phyloP scores from a whole-genome alignment of 2,113 vertebrate genomes.

The Podilymbus podiceps region DNA sequence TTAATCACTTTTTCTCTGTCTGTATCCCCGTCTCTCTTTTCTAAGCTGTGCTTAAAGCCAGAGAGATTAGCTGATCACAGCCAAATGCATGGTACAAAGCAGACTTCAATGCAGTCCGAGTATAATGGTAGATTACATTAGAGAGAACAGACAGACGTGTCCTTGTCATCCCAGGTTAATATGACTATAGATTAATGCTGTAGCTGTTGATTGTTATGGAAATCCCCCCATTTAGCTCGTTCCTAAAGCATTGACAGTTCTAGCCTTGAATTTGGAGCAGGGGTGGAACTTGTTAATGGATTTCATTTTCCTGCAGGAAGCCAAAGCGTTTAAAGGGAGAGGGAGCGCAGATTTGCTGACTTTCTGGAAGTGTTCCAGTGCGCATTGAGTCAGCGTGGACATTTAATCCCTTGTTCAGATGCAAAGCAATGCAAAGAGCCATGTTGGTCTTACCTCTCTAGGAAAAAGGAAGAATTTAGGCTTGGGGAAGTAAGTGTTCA shows the following conservation, averaged over 20 bases:
- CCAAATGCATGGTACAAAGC: slow-evolving; percentile 19
- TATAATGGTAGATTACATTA: slow-evolving; percentile 43
- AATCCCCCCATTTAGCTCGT: slow-evolving; percentile 59
- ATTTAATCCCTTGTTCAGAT: slow-evolving; percentile 39
- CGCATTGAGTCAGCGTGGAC: neutral
- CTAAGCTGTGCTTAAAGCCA: neutral
- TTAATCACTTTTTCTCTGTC: neutral
- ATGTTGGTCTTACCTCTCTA: neutral
- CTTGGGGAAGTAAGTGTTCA: neutral
- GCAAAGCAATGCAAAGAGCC: slow-evolving; percentile 8
- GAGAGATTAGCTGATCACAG: slow-evolving; percentile 32
- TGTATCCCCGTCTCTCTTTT: neutral
- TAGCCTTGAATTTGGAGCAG: slow-evolving; percentile 49
- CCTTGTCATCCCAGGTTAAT: slow-evolving; percentile 68
- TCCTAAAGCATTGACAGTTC: slow-evolving; percentile 62
- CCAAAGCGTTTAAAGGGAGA: slow-evolving; percentile 37
- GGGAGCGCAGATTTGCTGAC: slow-evolving; percentile 5
- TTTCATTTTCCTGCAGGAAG: slow-evolving; percentile 62
- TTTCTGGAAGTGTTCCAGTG: slow-evolving; percentile 39
- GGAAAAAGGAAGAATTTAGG: slow-evolving; percentile 1
- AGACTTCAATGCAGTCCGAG: neutral
- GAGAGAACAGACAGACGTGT: slow-evolving; percentile 58
- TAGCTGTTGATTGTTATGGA: slow-evolving; percentile 70
- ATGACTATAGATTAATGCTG: slow-evolving; percentile 62
- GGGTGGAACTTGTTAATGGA: slow-evolving; percentile 66